A percentile compares a stretch with the other conserved stretches of the same genome.
Evolutionary conservation across 2,797 vertebrate genomes (phyloP).

Genomic region (Epinephelus coioides): DNA sequence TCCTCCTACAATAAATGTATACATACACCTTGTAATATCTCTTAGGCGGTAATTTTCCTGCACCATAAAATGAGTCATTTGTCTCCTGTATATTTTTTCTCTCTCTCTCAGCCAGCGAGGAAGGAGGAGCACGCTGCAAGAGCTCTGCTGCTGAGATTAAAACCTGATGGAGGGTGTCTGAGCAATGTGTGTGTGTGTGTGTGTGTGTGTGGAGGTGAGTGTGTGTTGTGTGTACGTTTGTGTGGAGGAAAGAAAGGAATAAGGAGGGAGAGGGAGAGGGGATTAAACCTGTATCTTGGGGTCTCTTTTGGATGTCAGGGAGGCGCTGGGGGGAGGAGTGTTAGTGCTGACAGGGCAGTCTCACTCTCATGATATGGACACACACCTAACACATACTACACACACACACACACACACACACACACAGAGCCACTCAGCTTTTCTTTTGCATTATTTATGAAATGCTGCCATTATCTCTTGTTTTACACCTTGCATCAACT

Average conservation of each 20-base stretch:
- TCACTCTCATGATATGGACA: slow-evolving; percentile 60
- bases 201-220: slow-evolving; percentile 10
- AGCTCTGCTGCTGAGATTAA: slow-evolving; percentile 74
- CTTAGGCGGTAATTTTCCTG: slow-evolving; percentile 72
- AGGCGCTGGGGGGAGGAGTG: slow-evolving; percentile 57
- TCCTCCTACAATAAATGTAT: slow-evolving; percentile 68
- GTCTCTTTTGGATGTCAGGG: slow-evolving; percentile 68
- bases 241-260: slow-evolving; percentile 26
- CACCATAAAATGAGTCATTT: slow-evolving; percentile 77
- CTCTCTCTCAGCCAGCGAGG: slow-evolving; percentile 47
- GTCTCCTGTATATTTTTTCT: slow-evolving; percentile 68
- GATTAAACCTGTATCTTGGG: slow-evolving; percentile 76
- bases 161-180: slow-evolving; percentile 79
- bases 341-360: slow-evolving; percentile 84
- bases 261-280: slow-evolving; percentile 11
- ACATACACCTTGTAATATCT: slow-evolving; percentile 72
- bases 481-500: slow-evolving; percentile 74
- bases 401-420: slow-evolving; percentile 27
- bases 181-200: slow-evolving; percentile 22
- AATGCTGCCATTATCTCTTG: slow-evolving; percentile 77
- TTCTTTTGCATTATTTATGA: slow-evolving; percentile 82
- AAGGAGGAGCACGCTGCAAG: slow-evolving; percentile 61
- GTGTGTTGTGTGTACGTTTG: slow-evolving; percentile 49
- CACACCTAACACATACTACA: slow-evolving; percentile 21
- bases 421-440: slow-evolving; percentile 34